Percentiles rank a stretch among this genome's conserved stretches.
phyloP scores from a whole-genome alignment of 2,888 invertebrate species.

The Eristalis pertinax region DNA sequence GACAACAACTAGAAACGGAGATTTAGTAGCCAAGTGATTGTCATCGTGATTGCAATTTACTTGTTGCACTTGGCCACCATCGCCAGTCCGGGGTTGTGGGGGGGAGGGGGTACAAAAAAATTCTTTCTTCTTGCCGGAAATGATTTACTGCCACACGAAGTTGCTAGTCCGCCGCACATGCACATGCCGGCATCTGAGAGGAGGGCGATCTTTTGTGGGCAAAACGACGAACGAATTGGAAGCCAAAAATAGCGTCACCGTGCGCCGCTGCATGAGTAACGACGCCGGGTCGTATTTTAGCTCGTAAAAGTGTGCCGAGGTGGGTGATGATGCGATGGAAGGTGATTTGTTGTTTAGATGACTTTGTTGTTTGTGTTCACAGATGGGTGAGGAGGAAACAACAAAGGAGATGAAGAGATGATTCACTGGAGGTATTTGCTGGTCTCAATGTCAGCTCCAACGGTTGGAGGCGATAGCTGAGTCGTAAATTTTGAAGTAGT shows the following conservation, averaged over 20 bases:
- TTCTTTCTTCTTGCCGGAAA: conserved; percentile 15
- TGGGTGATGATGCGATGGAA: conserved; percentile 5
- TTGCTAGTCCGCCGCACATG: background rate
- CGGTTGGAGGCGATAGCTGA: too few species aligned
- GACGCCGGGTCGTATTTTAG: conserved; percentile 17
- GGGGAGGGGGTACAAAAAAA: conserved; percentile 33
- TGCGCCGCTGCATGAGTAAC: conserved; percentile 20
- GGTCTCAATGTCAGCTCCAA: background rate
- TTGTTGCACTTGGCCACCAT: conserved; percentile 50
- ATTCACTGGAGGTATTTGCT: background rate
- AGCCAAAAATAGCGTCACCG: conserved; percentile 45
- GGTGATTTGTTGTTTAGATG: conserved; percentile 34
- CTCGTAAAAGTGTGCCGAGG: conserved; percentile 49
- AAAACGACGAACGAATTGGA: conserved; percentile 31
- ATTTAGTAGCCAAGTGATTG: conserved; percentile 67
- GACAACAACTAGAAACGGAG: conserved; percentile 18
- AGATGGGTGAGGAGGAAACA: background rate
- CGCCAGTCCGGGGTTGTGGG: too few species aligned
- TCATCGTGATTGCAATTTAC: conserved; percentile 67
- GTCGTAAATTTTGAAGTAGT: too few species aligned
- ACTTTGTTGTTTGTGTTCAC: background rate
- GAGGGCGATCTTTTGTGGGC: conserved; percentile 13
- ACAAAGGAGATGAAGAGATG: background rate
- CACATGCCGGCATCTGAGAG: conserved; percentile 17
- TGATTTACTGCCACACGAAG: conserved; percentile 46